A percentile compares a stretch with the other conserved stretches of the same genome.
Conservation (phyloP, 2,888 invertebrate species). For the Monopis laevigella region DNA sequence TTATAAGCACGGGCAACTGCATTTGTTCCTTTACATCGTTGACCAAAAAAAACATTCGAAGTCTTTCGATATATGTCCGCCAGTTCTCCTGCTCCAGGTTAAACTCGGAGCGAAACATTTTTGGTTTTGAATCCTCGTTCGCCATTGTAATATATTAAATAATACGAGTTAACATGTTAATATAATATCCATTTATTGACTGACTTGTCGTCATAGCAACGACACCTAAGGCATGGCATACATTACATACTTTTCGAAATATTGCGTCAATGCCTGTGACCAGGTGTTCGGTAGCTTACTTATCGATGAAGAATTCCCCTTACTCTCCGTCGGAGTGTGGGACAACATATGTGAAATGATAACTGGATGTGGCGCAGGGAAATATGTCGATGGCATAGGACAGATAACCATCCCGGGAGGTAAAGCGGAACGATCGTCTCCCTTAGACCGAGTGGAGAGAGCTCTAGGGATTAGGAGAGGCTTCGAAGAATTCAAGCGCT, state of each 20-base stretch:
- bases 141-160: no score
- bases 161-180: no score
- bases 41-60: no score
- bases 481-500: not conserved
- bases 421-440: not conserved
- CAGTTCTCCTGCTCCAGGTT: no score
- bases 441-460: not conserved
- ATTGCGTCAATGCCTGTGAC: not conserved
- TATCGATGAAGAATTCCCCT: not conserved
- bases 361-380: not conserved
- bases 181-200: no score
- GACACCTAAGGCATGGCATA: no score
- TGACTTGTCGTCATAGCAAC: no score
- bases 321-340: not conserved
- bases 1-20: no score
- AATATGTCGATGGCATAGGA: not conserved
- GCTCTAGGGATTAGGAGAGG: not conserved
- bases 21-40: no score
- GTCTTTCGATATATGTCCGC: no score
- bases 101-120: no score
- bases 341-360: not conserved
- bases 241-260: not conserved
- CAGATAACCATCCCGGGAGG: not conserved
- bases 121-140: no score
- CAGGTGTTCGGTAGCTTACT: not conserved